A percentile compares a stretch with the other conserved stretches of the same genome.
Evolutionary conservation across 2,888 invertebrate species (phyloP).

Genomic region (Amiota minor): DNA sequence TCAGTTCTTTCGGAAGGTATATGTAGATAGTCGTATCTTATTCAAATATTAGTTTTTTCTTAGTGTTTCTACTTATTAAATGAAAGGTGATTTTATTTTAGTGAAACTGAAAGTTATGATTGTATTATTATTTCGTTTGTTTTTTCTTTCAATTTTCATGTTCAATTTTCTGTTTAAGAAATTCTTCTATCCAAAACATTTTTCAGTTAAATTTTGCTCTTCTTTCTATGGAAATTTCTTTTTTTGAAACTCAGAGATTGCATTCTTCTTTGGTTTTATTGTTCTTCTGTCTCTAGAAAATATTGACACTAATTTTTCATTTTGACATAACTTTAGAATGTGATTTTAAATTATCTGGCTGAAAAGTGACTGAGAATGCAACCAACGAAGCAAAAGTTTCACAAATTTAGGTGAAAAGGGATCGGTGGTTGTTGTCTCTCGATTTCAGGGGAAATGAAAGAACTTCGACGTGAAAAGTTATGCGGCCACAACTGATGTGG

Average conservation of each 20-base stretch:
- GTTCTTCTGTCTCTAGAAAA: constrained; percentile 7
- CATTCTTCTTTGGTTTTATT: neutral
- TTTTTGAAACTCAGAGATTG: neutral
- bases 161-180: too few relatives aligned
- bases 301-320: constrained; percentile 20
- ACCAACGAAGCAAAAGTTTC: constrained; percentile 1
- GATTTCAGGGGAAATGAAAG: neutral
- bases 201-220: neutral
- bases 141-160: too few relatives aligned
- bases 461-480: neutral
- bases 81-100: too few relatives aligned
- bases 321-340: constrained; percentile 7
- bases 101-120: too few relatives aligned
- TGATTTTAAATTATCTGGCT: constrained; percentile 5
- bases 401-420: constrained; percentile 23
- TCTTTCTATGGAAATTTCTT: neutral
- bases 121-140: too few relatives aligned
- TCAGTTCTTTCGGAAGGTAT: too few relatives aligned
- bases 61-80: too few relatives aligned
- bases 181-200: neutral
- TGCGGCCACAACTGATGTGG: neutral
- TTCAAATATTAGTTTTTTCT: too few relatives aligned
- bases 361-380: neutral
- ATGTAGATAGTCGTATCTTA: too few relatives aligned
- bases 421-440: neutral